These are phyloP conservation scores for Dendrolimus punctatus DNA, from an alignment of 1,140 invertebrate species.

Conservation along the genomic window DNA sequence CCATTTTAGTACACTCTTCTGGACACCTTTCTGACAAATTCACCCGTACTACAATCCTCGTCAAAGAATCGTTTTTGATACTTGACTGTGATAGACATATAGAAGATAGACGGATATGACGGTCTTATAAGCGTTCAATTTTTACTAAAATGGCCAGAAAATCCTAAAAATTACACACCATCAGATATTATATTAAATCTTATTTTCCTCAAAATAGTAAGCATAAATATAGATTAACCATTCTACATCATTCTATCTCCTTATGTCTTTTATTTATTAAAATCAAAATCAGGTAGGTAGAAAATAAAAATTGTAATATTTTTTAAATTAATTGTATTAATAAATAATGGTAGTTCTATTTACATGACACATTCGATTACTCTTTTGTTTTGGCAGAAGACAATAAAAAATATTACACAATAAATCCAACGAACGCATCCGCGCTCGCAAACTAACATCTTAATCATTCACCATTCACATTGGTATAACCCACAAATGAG, in stretches of 20 bases:
- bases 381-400: constrained; percentile 70
- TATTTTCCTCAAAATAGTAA: background rate
- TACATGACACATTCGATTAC: constrained; percentile 68
- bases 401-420: constrained; percentile 64
- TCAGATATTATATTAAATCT: too few relatives aligned
- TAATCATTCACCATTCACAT: constrained; percentile 22
- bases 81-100: too few relatives aligned
- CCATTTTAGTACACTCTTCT: too few relatives aligned
- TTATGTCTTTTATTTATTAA: background rate
- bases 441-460: constrained; percentile 13
- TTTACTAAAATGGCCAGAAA: too few relatives aligned
- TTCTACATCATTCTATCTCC: background rate
- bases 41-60: too few relatives aligned
- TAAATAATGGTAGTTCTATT: constrained; percentile 72
- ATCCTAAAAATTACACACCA: too few relatives aligned
- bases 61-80: too few relatives aligned
- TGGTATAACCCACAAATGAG: constrained; percentile 28
- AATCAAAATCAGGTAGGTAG: background rate
- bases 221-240: background rate
- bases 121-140: too few relatives aligned
- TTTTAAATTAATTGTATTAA: constrained; percentile 72
- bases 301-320: constrained; percentile 50
- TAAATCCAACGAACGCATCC: constrained; percentile 18
- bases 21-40: too few relatives aligned
- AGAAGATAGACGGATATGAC: too few relatives aligned